These are phyloP conservation scores for Trachelipus rathkii DNA, from an alignment of 1,140 invertebrate genomes.

Conservation along the genomic window DNA sequence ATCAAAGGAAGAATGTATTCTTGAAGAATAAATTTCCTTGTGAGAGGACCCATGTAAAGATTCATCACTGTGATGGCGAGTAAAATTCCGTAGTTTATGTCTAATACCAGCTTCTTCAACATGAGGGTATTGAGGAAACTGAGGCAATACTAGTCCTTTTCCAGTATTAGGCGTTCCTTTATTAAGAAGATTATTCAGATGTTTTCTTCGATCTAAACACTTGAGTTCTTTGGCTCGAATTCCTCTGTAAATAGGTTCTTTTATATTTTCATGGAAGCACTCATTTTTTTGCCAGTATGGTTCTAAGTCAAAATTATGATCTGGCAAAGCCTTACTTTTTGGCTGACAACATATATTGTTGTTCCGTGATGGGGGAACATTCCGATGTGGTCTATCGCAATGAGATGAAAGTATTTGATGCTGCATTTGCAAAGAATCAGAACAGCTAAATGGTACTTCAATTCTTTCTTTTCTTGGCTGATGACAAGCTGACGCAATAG, in stretches of 20 bases:
- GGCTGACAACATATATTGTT: not conserved
- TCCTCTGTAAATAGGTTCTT: not conserved
- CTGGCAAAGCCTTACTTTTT: not conserved
- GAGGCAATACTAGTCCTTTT: conserved; percentile 39
- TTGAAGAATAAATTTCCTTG: conserved; percentile 45
- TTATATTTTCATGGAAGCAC: not conserved
- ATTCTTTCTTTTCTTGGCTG: not conserved
- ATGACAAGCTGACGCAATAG: not conserved
- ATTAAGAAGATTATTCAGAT: not conserved
- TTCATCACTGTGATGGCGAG: conserved; percentile 62
- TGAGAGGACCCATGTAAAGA: conserved; percentile 56
- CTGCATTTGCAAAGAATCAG: not conserved
- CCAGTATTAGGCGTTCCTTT: conserved; percentile 22
- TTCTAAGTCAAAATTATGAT: not conserved
- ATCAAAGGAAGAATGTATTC: conserved; percentile 68
- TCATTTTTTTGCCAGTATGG: not conserved
- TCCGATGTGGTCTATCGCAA: not conserved
- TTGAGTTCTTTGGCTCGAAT: not conserved
- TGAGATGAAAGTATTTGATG: not conserved
- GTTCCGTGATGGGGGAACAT: not conserved
- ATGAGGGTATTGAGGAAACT: conserved; percentile 47
- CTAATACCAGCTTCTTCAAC: conserved; percentile 44
- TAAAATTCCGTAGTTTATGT: conserved; percentile 46
- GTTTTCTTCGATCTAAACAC: not conserved
- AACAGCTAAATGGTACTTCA: not conserved